These are phyloP conservation scores for Botia almorhae DNA, from an alignment of 2,797 vertebrate genomes.

Conservation along the genomic window DNA sequence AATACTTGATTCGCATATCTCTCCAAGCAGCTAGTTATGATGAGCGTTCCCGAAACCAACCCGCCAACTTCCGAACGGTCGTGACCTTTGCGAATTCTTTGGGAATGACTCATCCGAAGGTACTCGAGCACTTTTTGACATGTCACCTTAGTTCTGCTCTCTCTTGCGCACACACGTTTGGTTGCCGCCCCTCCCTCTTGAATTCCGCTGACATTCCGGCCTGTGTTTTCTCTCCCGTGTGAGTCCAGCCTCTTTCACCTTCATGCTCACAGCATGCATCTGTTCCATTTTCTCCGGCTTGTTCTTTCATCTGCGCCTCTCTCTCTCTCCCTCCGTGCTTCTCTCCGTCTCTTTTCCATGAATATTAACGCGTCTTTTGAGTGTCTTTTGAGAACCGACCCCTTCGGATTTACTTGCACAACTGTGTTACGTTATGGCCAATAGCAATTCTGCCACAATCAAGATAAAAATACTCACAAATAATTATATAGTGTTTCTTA, in stretches of 20 bases:
- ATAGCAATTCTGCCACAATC: neutral
- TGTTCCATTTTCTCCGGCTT: conserved; percentile 21
- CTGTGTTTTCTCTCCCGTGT: neutral
- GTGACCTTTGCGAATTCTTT: neutral
- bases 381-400: conserved; percentile 28
- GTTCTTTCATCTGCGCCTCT: conserved; percentile 22
- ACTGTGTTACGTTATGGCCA: neutral
- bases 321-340: conserved; percentile 34
- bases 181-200: neutral
- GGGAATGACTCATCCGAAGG: neutral
- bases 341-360: conserved; percentile 50
- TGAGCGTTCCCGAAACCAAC: neutral
- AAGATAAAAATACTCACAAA: no score
- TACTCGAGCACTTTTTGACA: conserved; percentile 2
- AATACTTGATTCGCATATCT: neutral
- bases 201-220: conserved; percentile 11
- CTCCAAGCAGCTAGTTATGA: neutral
- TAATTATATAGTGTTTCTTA: neutral
- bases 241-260: conserved; percentile 14
- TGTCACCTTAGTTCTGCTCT: neutral
- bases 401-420: conserved; percentile 39
- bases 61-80: conserved; percentile 1
- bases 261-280: conserved; percentile 12
- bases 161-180: neutral
- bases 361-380: conserved; percentile 67